Conservation (phyloP, 2,113 vertebrate genomes). For the Macrotis lagotis region DNA sequence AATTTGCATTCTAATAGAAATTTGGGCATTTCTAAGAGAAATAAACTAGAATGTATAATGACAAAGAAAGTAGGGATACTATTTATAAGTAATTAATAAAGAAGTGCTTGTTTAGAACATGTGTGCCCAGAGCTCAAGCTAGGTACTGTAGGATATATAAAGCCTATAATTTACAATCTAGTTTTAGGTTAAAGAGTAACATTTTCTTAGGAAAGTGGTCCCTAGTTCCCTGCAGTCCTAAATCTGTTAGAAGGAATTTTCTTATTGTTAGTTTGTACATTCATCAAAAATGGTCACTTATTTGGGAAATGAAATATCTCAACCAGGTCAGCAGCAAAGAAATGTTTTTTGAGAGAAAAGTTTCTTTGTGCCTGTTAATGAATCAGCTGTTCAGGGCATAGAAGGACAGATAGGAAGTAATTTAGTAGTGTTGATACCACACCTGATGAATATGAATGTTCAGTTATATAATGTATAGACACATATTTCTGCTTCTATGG, state of each 20-base stretch:
- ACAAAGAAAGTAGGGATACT: background rate
- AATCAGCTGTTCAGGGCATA: background rate
- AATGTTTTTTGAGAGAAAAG: background rate
- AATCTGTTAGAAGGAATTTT: too few relatives aligned
- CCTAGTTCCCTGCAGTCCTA: too few relatives aligned
- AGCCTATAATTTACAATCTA: background rate
- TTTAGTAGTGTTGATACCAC: background rate
- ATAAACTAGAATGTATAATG: background rate
- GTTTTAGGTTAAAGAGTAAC: background rate
- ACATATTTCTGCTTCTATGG: background rate
- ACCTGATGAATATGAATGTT: background rate
- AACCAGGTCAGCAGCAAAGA: background rate
- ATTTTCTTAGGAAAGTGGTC: too few relatives aligned
- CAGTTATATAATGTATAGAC: background rate
- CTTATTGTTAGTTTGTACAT: too few relatives aligned
- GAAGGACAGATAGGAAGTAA: background rate
- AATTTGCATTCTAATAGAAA: background rate
- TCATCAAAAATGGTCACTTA: too few relatives aligned
- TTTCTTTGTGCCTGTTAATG: too few relatives aligned
- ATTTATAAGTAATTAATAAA: background rate
- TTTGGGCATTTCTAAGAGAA: too few relatives aligned
- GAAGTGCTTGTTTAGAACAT: background rate
- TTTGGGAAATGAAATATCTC: too few relatives aligned
- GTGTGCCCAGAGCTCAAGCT: background rate
- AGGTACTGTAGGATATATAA: background rate